Percentiles rank a stretch among this genome's conserved stretches.
These are phyloP conservation scores for Taphrorychus bicolor DNA, from an alignment of 2,888 invertebrate species.

Conservation along the genomic window DNA sequence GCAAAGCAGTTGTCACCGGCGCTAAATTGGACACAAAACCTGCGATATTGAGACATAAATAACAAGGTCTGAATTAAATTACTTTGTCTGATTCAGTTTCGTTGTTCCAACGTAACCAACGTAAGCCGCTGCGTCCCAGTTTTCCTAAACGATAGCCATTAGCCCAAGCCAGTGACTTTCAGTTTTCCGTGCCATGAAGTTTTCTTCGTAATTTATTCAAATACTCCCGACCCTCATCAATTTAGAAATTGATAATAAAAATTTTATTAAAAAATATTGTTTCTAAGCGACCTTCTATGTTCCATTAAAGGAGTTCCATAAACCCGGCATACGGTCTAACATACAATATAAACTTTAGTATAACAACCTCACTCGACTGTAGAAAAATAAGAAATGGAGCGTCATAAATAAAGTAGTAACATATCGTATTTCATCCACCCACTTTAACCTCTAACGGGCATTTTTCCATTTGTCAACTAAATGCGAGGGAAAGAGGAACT, in stretches of 20 bases:
- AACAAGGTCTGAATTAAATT: slow-evolving; percentile 33
- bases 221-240: too few species aligned
- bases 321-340: not conserved
- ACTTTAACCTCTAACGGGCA: slow-evolving; percentile 33
- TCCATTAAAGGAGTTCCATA: not conserved
- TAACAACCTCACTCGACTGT: not conserved
- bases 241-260: too few species aligned
- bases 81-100: slow-evolving; percentile 20
- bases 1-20: slow-evolving; percentile 34
- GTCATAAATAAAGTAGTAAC: slow-evolving; percentile 31
- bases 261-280: too few species aligned
- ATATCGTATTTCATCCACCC: slow-evolving; percentile 35
- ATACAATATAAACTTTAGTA: slow-evolving; percentile 3
- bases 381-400: slow-evolving; percentile 11
- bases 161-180: not conserved
- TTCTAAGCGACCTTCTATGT: too few species aligned
- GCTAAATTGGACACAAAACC: slow-evolving; percentile 33
- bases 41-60: slow-evolving; percentile 37
- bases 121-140: not conserved
- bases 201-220: too few species aligned
- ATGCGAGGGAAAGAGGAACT: slow-evolving; percentile 31
- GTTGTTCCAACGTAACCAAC: not conserved
- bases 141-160: not conserved
- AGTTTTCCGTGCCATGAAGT: too few species aligned
- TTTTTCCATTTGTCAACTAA: slow-evolving; percentile 35